Base-by-base conservation (phyloP, 2,797 vertebrate genomes). In the Xenentodon cancila region DNA sequence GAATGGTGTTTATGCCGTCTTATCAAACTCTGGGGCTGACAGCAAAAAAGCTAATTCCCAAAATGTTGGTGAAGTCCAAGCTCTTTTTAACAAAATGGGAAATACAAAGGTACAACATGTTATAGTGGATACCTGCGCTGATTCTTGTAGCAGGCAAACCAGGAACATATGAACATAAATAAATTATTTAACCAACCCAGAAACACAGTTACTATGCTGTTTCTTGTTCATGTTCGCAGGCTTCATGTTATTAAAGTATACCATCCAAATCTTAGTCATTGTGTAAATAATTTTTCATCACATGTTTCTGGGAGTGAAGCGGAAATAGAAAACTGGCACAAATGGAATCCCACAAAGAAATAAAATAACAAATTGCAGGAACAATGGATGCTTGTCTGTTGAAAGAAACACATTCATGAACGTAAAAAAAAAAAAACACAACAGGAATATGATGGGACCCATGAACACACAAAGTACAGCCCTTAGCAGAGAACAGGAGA, bases 221-320 rank as follows among this genome's bases (percentile, higher is more conserved):
- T 56, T 18, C 27, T 13, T 46, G 12, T 15, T 2, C 9, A 66
- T 58, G 25, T 27, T 22, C 34, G 11, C n/a, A 20, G 17, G 44
- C 43, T 57, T 57, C 11, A 12, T 25, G 27, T 43, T 0, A 40
- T 8, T 80, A 9, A 70, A 70, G 27, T 20, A 44, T 37, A 53
- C 12, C 45, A 16, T 9, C 45, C 9, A 48, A 22, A 5, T 68
- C 42, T 55, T 58, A 48, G 42, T 59, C 34, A 53, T 51, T 59
- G 49, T 72, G 53, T 64, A 51, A 60, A 61, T 73, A 84, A 57
- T 73, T 75, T 65, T 55, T 3, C 53, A 48, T 73, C 47, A 48
- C 25, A 21, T 61, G 25, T 66, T 56, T 54, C 18, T 20, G n/a
- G 17, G n/a, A 60, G n/a, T 22, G 30, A 13, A 37, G 19, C 45